Evolutionary conservation across 1,140 invertebrate species (phyloP), one percentile per base, ranked within the genome.

Genomic region (Whitmania pigra): DNA sequence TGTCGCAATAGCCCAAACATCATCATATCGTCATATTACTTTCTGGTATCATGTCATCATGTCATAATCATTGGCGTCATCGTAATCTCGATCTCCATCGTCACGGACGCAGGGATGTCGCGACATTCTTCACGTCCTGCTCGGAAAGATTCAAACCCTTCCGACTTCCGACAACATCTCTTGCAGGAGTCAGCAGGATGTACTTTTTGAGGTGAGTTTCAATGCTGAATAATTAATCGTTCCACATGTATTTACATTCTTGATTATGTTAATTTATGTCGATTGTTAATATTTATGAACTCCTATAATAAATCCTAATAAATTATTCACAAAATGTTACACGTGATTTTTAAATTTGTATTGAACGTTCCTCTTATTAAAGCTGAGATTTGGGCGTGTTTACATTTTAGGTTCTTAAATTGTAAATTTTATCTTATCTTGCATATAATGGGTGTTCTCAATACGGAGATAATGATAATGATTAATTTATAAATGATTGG

Each of bases 141-240:
- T 91, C 78, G 92, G 96, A 78, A 94, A 93, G 84, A 88, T 90
- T 69, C 77, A 78, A 69, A 75, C 53, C 2, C 75, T 79, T 18
- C 76, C 77, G 43, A 55, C 60, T 18, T 53, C 73, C 31, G 78
- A 77, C 18, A 80, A 80, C 75, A 75, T 77, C 11, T 75, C 77
- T n/a, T 67, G 76, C 13, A 69, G 78, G 54, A 74, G 74, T 27
- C 77, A 78, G 31, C 74, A 80, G 6, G 76, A 82, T 54, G 75
- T 76, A 57, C 75, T 79, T n/a, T 75, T 77, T 20, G 73, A 76
- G 49, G 80, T 81, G 76, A 74, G 79, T 78, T 18, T 2, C 20
- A 36, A 9, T 20, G 22, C 9, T 29, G 27, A 68, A 5, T 29
- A n/a, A 9, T 29, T 25, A 7, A 7, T 68, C 31, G 25, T 4